These are phyloP conservation scores for Euschistus heros DNA, from an alignment of 1,140 invertebrate genomes.

Conservation along the genomic window DNA sequence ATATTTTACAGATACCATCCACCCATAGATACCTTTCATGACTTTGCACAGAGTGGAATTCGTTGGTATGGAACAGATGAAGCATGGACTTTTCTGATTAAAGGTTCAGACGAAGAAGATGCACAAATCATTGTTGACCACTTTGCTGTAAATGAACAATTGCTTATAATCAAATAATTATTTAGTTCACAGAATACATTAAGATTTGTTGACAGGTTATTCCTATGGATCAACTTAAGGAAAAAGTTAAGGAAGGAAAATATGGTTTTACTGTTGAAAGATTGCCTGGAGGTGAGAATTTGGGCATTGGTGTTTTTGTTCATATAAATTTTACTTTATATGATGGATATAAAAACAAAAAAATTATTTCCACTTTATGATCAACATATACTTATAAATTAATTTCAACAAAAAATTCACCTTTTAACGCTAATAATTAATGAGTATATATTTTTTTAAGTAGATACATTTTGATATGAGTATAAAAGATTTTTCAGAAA, in stretches of 20 bases:
- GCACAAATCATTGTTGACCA: not conserved
- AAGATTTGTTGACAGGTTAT: not conserved
- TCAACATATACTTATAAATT: too few relatives aligned
- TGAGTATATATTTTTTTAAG: too few relatives aligned
- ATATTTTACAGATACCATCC: conserved; percentile 28
- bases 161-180: too few relatives aligned
- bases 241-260: conserved; percentile 36
- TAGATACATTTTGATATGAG: too few relatives aligned
- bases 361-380: too few relatives aligned
- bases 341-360: too few relatives aligned
- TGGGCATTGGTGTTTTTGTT: not conserved
- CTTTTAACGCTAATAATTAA: too few relatives aligned
- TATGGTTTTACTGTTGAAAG: conserved; percentile 43
- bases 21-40: conserved; percentile 41
- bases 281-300: conserved; percentile 36
- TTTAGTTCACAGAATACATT: too few relatives aligned
- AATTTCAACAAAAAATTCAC: too few relatives aligned
- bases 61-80: conserved; percentile 45
- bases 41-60: conserved; percentile 39
- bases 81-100: conserved; percentile 44
- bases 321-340: too few relatives aligned
- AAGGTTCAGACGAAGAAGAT: conserved; percentile 34
- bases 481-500: too few relatives aligned
- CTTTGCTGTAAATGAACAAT: not conserved
- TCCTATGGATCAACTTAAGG: conserved; percentile 33